These are phyloP conservation scores for Bucco capensis DNA, from an alignment of 2,113 vertebrate genomes.

Conservation along the genomic window DNA sequence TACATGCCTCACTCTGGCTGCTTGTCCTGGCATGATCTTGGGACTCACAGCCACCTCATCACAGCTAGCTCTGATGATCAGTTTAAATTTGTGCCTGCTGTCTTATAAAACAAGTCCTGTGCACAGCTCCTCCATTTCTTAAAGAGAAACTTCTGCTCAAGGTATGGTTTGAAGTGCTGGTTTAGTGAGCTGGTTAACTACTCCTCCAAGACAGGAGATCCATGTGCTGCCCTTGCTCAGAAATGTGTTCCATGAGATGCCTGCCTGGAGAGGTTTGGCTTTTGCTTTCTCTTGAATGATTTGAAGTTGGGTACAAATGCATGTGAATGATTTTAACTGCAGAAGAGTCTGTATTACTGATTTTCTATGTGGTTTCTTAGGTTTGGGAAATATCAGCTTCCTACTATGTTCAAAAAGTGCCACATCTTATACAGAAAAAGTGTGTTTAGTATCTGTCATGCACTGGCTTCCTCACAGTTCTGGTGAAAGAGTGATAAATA, in stretches of 20 bases:
- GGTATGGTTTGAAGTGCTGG: neutral
- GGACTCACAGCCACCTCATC: neutral
- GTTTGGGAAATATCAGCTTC: neutral
- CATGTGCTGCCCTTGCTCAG: neutral
- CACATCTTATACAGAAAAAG: neutral
- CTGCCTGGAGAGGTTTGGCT: neutral
- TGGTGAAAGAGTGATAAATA: neutral
- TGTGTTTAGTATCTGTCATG: neutral
- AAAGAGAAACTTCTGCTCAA: neutral
- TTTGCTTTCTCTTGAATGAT: neutral
- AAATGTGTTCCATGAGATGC: neutral
- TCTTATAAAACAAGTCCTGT: neutral
- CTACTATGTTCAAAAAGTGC: neutral
- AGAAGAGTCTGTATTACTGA: neutral
- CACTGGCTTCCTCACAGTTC: neutral
- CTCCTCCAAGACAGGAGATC: neutral
- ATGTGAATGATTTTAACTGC: neutral
- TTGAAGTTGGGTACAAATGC: neutral
- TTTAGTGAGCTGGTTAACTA: neutral
- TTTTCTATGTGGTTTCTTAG: neutral
- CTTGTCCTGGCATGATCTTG: fast-evolving
- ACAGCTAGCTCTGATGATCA: neutral
- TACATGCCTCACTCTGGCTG: neutral
- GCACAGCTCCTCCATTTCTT: neutral
- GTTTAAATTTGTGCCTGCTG: neutral